phyloP scores from a whole-genome alignment of 2,113 vertebrate genomes.

The Amblyopsis rosae region DNA sequence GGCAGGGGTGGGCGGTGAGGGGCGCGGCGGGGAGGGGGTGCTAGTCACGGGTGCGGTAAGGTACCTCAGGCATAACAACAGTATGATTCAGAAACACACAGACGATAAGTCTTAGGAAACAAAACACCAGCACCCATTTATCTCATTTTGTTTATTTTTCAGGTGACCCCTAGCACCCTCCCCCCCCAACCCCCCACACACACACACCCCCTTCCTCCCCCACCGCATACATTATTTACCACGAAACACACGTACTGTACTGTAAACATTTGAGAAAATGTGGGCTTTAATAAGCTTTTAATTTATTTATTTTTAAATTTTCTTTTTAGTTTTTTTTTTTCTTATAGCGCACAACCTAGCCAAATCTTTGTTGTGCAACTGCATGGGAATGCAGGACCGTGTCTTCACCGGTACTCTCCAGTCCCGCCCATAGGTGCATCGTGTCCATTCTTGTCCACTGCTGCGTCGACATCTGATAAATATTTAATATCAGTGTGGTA shows the following conservation, averaged over 20 bases:
- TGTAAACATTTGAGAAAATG: too few relatives aligned
- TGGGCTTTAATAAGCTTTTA: too few relatives aligned
- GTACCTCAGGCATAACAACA: constrained; percentile 10
- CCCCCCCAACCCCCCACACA: too few relatives aligned
- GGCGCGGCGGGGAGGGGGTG: constrained; percentile 23
- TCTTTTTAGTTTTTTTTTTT: too few relatives aligned
- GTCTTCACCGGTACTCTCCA: neutral
- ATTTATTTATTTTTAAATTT: too few relatives aligned
- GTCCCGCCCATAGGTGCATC: neutral
- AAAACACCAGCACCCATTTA: constrained; percentile 10
- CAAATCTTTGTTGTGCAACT: too few relatives aligned
- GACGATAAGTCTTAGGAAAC: constrained; percentile 23
- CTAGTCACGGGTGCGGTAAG: constrained; percentile 25
- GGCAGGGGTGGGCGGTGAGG: constrained; percentile 4
- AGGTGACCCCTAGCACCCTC: too few relatives aligned
- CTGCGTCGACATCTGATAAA: constrained; percentile 4
- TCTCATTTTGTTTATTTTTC: neutral
- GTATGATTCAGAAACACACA: constrained; percentile 23
- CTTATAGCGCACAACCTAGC: too few relatives aligned
- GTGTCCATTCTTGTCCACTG: neutral
- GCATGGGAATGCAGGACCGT: too few relatives aligned
- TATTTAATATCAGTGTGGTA: neutral
- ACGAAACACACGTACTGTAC: too few relatives aligned
- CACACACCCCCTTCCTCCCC: too few relatives aligned
- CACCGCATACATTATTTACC: constrained; percentile 5